Percentiles rank a stretch among this genome's conserved stretches.
Conservation (phyloP, 1,140 invertebrate species). For the Zaprionus davidi region DNA sequence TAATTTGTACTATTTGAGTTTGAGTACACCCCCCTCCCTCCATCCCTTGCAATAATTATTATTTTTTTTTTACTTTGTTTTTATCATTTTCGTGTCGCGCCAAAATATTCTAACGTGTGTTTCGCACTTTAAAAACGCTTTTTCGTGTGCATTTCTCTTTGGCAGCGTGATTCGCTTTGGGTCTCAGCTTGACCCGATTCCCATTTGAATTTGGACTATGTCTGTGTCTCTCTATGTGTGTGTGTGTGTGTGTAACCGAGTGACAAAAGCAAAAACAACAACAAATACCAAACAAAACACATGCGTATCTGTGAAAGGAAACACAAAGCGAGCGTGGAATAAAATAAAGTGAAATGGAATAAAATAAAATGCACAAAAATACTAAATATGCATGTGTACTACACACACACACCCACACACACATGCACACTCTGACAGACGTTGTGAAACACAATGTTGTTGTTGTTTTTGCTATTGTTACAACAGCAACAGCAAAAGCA, state of each 20-base stretch:
- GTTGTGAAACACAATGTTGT: constrained; percentile 54
- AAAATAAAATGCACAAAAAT: constrained; percentile 46
- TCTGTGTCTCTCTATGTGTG: background rate
- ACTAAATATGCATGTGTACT: constrained; percentile 47
- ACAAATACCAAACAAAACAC: constrained; percentile 34
- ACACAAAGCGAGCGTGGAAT: constrained; percentile 40
- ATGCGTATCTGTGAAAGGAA: constrained; percentile 56
- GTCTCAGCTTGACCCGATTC: constrained; percentile 60
- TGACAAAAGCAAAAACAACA: constrained; percentile 32
- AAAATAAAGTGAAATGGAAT: constrained; percentile 34
- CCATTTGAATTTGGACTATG: constrained; percentile 42
- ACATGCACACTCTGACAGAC: background rate
- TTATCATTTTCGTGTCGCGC: constrained; percentile 26
- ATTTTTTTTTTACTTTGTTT: constrained; percentile 14
- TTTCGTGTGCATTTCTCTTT: constrained; percentile 50
- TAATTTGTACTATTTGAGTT: constrained; percentile 13
- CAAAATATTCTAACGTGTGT: constrained; percentile 28
- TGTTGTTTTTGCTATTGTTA: constrained; percentile 42
- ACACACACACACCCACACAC: constrained; percentile 23
- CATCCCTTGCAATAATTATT: background rate
- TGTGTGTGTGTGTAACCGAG: constrained; percentile 35
- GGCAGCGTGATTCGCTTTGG: constrained; percentile 35
- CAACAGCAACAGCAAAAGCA: constrained; percentile 56
- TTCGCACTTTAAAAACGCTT: constrained; percentile 35
- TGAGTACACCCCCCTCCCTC: background rate